Percentiles rank a stretch among this genome's conserved stretches.
phyloP scores from a whole-genome alignment of 2,888 invertebrate genomes.

The Dolomedes plantarius region DNA sequence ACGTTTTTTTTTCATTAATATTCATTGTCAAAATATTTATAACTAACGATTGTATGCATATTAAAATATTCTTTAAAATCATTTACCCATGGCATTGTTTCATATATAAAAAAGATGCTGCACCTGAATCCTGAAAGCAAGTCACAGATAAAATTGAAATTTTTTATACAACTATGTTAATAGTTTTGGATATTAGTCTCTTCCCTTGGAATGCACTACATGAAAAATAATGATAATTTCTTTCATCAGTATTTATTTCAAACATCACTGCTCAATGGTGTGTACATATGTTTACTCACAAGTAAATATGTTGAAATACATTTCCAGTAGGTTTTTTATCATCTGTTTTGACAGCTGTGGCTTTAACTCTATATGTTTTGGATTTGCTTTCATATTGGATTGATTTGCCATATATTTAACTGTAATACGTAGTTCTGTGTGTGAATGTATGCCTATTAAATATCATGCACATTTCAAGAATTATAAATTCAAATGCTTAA shows the following conservation, averaged over 20 bases:
- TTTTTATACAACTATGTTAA: neutral
- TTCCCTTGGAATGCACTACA: neutral
- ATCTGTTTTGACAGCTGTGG: too few relatives aligned
- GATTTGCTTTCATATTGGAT: too few relatives aligned
- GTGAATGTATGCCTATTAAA: too few relatives aligned
- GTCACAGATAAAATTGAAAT: neutral
- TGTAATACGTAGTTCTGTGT: too few relatives aligned
- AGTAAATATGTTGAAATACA: too few relatives aligned
- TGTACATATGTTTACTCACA: neutral
- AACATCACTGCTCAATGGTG: neutral
- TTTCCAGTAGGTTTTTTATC: too few relatives aligned
- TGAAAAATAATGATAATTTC: neutral
- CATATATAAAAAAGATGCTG: neutral
- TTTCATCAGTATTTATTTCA: conserved; percentile 3
- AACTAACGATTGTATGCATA: neutral
- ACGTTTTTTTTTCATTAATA: neutral
- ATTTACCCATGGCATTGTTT: neutral
- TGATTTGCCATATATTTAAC: too few relatives aligned
- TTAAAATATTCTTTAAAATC: neutral
- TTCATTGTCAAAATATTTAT: neutral
- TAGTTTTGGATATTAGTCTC: conserved; percentile 5
- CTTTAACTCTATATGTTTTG: too few relatives aligned
- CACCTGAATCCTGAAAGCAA: neutral
- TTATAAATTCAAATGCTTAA: too few relatives aligned
- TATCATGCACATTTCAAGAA: too few relatives aligned